phyloP scores from a whole-genome alignment of 2,113 vertebrate species.

The Opisthocomus hoazin region DNA sequence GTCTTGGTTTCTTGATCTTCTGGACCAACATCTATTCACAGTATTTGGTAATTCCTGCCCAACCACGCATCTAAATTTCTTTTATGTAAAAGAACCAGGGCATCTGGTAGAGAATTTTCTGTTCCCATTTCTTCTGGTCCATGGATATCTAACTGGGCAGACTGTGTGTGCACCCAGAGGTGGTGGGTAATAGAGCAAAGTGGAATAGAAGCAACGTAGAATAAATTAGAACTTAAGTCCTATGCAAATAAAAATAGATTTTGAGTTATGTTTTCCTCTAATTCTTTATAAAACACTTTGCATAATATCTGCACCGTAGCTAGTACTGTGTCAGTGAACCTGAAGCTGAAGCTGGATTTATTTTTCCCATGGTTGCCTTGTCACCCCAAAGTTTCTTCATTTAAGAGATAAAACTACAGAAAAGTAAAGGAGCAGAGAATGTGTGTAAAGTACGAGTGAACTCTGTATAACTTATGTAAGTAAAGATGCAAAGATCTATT shows the following conservation, averaged over 20 bases:
- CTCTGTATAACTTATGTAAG: neutral
- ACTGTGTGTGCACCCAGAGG: neutral
- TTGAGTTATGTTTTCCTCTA: neutral
- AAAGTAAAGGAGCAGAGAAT: neutral
- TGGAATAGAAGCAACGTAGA: neutral
- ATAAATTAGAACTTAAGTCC: neutral
- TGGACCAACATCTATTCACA: neutral
- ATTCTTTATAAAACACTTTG: neutral
- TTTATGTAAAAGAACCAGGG: neutral
- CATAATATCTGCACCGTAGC: neutral
- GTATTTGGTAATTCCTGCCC: neutral
- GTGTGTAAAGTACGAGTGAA: neutral
- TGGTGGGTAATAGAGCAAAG: neutral
- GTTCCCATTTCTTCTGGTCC: neutral
- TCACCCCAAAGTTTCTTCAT: neutral
- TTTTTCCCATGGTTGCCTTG: neutral
- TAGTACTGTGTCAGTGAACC: neutral
- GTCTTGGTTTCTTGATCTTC: neutral
- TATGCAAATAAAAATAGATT: neutral
- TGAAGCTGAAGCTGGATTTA: neutral
- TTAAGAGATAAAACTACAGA: neutral
- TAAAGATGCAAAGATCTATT: neutral
- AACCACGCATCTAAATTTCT: neutral
- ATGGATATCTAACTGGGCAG: neutral
- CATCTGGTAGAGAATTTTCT: neutral